Percentiles rank a stretch among this genome's conserved stretches.
These are phyloP conservation scores for Vombatus ursinus DNA, from an alignment of 2,113 vertebrate genomes.

Conservation along the genomic window DNA sequence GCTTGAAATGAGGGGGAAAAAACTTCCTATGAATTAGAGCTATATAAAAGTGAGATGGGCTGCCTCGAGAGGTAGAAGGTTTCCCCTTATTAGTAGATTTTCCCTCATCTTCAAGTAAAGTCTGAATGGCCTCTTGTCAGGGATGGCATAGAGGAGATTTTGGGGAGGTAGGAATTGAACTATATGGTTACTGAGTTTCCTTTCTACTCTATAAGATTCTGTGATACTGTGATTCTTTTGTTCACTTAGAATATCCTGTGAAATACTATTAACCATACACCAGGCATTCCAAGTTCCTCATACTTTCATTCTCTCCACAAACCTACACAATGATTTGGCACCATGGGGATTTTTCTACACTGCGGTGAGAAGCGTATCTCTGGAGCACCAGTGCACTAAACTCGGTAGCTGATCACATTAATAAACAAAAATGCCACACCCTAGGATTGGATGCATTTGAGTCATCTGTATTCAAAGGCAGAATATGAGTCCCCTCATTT, in stretches of 20 bases:
- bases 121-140: neutral
- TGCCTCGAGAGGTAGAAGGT: neutral
- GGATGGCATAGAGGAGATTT: neutral
- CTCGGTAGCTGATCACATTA: neutral
- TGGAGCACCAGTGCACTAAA: neutral
- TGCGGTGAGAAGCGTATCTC: neutral
- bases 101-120: neutral
- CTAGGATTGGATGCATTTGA: neutral
- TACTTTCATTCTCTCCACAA: neutral
- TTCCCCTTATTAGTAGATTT: neutral
- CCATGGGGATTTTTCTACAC: neutral
- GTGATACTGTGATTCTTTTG: neutral
- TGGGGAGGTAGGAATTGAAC: neutral
- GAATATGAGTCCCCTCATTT: neutral
- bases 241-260: neutral
- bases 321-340: neutral
- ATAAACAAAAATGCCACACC: neutral
- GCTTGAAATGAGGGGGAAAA: neutral
- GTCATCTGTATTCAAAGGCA: neutral
- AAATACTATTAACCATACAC: no score
- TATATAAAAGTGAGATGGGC: neutral
- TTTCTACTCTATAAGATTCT: neutral
- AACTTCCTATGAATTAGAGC: neutral
- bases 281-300: slow-evolving; percentile 3
- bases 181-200: neutral